Evolutionary conservation across 2,888 invertebrate genomes (phyloP).

Genomic region (Agrochola litura): DNA sequence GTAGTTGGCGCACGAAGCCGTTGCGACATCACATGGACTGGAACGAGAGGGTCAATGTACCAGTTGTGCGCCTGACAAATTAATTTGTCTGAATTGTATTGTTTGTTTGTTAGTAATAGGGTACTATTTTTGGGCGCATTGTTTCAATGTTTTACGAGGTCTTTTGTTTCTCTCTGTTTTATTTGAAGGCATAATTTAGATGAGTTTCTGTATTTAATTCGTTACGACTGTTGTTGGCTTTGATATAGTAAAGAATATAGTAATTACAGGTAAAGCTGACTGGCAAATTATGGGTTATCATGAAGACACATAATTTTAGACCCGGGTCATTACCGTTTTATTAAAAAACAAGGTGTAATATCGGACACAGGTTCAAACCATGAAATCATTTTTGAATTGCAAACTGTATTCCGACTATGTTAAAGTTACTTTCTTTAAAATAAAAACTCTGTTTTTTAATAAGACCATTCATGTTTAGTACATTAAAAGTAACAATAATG

Average conservation of each 20-base stretch:
- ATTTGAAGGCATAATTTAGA: constrained; percentile 3
- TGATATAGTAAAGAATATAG: neutral
- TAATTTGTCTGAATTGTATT: constrained; percentile 24
- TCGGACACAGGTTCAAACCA: too few species aligned
- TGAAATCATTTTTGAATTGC: neutral
- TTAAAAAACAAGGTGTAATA: neutral
- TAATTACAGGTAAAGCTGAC: neutral
- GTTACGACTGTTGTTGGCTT: neutral
- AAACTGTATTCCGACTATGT: too few species aligned
- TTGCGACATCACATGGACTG: constrained; percentile 38
- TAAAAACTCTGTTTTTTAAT: too few species aligned
- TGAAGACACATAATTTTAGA: too few species aligned
- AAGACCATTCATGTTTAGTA: too few species aligned
- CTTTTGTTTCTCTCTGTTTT: constrained; percentile 33
- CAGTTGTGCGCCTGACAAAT: constrained; percentile 45
- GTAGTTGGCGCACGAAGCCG: constrained; percentile 40
- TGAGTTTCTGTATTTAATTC: neutral
- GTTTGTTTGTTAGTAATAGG: constrained; percentile 7
- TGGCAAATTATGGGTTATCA: neutral
- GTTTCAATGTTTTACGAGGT: constrained; percentile 15
- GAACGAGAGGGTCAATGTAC: constrained; percentile 19
- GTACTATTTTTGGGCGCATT: constrained; percentile 27
- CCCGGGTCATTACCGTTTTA: too few species aligned
- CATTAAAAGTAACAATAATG: too few species aligned
- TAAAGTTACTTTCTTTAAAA: too few species aligned